Percentiles rank a stretch among this genome's conserved stretches.
Evolutionary conservation across 2,888 invertebrate species (phyloP).

Genomic region (Ectobius pallidus): DNA sequence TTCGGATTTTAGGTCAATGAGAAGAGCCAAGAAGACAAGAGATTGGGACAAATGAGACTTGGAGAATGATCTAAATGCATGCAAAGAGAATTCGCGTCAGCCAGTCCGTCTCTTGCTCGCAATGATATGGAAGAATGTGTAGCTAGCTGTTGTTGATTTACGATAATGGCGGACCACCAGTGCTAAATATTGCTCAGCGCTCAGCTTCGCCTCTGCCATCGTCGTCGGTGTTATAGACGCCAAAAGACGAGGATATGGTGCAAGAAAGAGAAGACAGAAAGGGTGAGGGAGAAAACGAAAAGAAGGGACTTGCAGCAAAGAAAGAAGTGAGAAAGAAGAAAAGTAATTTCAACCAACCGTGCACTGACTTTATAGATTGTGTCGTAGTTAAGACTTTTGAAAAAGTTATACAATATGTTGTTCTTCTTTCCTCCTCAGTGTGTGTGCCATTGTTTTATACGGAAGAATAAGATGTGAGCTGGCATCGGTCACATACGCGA

Average conservation of each 20-base stretch:
- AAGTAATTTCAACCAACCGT: slow-evolving; percentile 30
- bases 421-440: neutral
- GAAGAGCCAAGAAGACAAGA: too few species aligned
- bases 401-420: slow-evolving; percentile 29
- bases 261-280: slow-evolving; percentile 25
- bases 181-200: slow-evolving; percentile 48
- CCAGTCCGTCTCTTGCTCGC: slow-evolving; percentile 42
- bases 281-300: neutral
- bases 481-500: neutral
- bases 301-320: neutral
- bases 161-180: slow-evolving; percentile 49
- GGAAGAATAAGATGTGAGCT: slow-evolving; percentile 1
- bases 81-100: slow-evolving; percentile 38
- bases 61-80: too few species aligned
- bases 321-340: slow-evolving; percentile 28
- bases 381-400: slow-evolving; percentile 29
- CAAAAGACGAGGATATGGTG: slow-evolving; percentile 36
- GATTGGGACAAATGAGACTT: too few species aligned
- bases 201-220: neutral
- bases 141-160: slow-evolving; percentile 47
- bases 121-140: slow-evolving; percentile 40
- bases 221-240: slow-evolving; percentile 29
- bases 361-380: slow-evolving; percentile 30
- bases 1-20: too few species aligned
- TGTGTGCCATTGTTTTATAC: neutral